phyloP scores from a whole-genome alignment of 2,113 vertebrate species.

The Melozone crissalis region DNA sequence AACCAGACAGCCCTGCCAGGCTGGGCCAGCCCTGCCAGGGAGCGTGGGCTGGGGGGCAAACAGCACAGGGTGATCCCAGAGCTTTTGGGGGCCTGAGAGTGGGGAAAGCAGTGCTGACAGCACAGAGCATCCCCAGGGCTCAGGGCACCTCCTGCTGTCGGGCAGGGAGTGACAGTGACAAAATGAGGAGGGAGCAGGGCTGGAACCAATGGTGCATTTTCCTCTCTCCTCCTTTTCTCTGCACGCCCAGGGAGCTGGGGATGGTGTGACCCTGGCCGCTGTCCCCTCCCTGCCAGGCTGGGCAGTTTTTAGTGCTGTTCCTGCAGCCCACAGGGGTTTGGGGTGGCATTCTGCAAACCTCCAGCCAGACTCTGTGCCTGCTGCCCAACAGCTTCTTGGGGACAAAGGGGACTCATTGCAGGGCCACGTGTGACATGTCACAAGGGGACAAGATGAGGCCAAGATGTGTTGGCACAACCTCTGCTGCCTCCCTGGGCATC shows the following conservation, averaged over 20 bases:
- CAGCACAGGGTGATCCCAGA: rapidly evolving
- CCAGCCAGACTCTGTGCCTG: rapidly evolving
- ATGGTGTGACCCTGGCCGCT: background rate
- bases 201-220: rapidly evolving
- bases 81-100: rapidly evolving
- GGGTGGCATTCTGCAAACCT: background rate
- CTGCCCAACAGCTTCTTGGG: background rate
- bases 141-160: background rate
- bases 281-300: rapidly evolving
- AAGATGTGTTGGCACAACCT: background rate
- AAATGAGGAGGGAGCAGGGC: background rate
- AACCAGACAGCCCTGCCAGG: conserved; percentile 34
- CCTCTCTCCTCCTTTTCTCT: background rate
- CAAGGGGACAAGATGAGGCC: rapidly evolving
- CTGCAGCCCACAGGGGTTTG: rapidly evolving
- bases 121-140: background rate
- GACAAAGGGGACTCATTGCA: background rate
- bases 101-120: rapidly evolving
- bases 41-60: background rate
- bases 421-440: rapidly evolving
- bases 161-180: background rate
- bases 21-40: background rate
- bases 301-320: rapidly evolving
- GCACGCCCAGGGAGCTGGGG: background rate
- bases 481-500: background rate